Base-by-base conservation (phyloP, 2,888 invertebrate genomes). In the Magallana nippona region DNA sequence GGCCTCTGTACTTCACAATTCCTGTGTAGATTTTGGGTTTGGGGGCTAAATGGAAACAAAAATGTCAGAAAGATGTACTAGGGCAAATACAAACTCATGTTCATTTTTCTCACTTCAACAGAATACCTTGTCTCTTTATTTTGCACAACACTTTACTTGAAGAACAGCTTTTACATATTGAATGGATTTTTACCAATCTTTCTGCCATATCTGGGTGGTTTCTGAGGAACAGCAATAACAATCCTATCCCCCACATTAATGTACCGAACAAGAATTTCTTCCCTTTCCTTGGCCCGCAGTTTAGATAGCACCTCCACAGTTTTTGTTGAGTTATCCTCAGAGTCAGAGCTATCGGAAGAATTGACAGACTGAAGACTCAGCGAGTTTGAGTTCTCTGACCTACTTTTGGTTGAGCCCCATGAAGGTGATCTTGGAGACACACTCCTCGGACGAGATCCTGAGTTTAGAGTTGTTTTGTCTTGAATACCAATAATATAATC, bases 1-100 rank as follows among this genome's bases (percentile, higher is more conserved):
- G 86, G 0, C 92, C 92, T 15, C 86, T 86, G 85, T 91, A 93
- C 84, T 92, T 92, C 57, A 92, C 91, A 55, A 92, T 90, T 0
- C 92, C 92, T n/a, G 89, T 90, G 82, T 89, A 91, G 58, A 88
- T 88, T 44, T 91, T 86, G 1, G 91, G 90, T 80, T 91, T 91
- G 57, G 88, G 82, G 22, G 87, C 92, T 92, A 88, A 27, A 89
- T 86, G 57, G 78, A 44, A 22, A 63, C 44, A 77, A 58, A 81
- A n/a, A 44, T 44, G 44, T 44, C 44, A 44, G 44, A 44, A 44
- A 44, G 44, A 27, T 27, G 27, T 27, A 27, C 27, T 27, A 27
- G 27, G 27, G 27, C 8, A 44, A 8, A 8, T 44, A 44, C 44
- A 44, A 44, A 5, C 44, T 44, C 5, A 44, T 44, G 5, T 44